Evolutionary conservation across 30 jellyfish, hydroid and myxozoan genomes (phyloP).

Genomic region (Nemopilema nomurai): DNA sequence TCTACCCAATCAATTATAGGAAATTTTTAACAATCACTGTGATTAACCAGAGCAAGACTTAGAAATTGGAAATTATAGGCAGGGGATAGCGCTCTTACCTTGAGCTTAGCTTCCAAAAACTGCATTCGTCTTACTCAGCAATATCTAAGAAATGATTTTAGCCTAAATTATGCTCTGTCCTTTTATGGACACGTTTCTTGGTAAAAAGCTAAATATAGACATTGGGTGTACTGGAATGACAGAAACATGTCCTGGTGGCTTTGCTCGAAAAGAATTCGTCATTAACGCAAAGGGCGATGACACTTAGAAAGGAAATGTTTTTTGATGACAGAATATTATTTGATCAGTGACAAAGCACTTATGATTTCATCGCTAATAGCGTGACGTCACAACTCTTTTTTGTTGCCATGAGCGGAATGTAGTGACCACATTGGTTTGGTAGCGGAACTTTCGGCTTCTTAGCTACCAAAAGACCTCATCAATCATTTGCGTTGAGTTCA

Average conservation of each 20-base stretch:
- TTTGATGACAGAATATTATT: conserved; percentile 1
- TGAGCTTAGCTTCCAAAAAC: background rate
- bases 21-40: too few species aligned
- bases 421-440: conserved; percentile 43
- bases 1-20: too few species aligned
- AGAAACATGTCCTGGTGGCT: background rate
- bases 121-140: background rate
- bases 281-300: background rate
- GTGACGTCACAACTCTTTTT: conserved; percentile 7
- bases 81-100: background rate
- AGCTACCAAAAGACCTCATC: conserved; percentile 25
- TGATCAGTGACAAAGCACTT: conserved; percentile 29
- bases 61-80: background rate
- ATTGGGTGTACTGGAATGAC: background rate
- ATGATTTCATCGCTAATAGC: background rate
- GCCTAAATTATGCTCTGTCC: background rate
- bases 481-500: conserved; percentile 30
- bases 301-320: conserved; percentile 20
- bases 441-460: conserved; percentile 49
- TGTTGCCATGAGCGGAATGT: conserved; percentile 10
- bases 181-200: background rate
- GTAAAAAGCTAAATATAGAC: background rate
- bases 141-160: background rate
- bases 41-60: background rate
- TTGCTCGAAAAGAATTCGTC: background rate